Conservation (phyloP, 2,888 invertebrate species). For the Agrenia bidenticulata region DNA sequence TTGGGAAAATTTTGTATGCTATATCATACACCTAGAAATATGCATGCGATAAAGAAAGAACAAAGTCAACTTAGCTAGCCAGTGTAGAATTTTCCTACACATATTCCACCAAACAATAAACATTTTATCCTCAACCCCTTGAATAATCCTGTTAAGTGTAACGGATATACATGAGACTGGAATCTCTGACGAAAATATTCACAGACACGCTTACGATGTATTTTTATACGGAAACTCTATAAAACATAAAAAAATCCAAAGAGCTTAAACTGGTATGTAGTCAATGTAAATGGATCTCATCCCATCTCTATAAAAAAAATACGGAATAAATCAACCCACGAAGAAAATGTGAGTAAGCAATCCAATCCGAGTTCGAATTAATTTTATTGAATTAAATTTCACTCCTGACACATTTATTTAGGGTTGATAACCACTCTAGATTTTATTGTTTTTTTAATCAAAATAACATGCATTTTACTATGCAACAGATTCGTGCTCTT, state of each 20-base stretch:
- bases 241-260: not conserved
- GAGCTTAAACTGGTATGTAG: not conserved
- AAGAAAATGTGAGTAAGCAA: slow-evolving; percentile 6
- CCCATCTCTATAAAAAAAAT: not conserved
- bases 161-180: too few species aligned
- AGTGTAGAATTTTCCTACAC: too few species aligned
- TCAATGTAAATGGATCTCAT: slow-evolving; percentile 2
- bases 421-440: not conserved
- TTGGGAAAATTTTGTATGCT: too few species aligned
- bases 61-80: too few species aligned
- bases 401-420: not conserved
- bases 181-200: not conserved
- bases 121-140: too few species aligned
- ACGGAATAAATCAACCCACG: not conserved
- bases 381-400: slow-evolving; percentile 8
- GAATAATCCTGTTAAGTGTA: too few species aligned
- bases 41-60: too few species aligned
- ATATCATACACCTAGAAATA: too few species aligned
- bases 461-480: not conserved
- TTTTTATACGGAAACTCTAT: not conserved
- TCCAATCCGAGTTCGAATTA: slow-evolving; percentile 1
- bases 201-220: not conserved
- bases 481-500: too few species aligned
- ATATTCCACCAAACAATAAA: too few species aligned
- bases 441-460: not conserved